These are phyloP conservation scores for Sorex maritimensis DNA, from an alignment of 2,797 vertebrate genomes.

Conservation along the genomic window DNA sequence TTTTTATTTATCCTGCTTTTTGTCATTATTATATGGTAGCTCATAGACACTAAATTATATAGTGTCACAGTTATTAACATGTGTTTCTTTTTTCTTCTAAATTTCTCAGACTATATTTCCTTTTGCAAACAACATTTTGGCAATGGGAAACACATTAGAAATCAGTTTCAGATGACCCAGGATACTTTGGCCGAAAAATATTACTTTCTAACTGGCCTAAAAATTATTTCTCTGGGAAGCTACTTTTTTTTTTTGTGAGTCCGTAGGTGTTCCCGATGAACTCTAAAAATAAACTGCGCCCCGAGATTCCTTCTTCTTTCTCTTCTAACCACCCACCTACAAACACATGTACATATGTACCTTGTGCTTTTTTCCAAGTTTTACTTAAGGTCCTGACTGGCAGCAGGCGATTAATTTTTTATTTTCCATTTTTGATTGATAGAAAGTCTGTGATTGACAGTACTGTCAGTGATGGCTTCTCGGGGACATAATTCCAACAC, in stretches of 20 bases:
- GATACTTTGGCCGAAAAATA: neutral
- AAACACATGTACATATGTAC: neutral
- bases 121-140: conserved; percentile 52
- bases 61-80: neutral
- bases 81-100: neutral
- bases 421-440: too few species aligned
- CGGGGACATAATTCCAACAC: too few species aligned
- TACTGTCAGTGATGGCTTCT: too few species aligned
- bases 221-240: conserved; percentile 42
- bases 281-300: conserved; percentile 51
- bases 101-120: neutral
- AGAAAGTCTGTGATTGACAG: too few species aligned
- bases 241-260: neutral
- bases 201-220: conserved; percentile 27
- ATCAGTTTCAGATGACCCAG: neutral
- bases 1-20: conserved; percentile 39
- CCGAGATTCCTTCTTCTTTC: conserved; percentile 1
- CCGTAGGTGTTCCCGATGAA: conserved; percentile 57
- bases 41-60: neutral
- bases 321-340: neutral
- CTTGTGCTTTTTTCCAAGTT: neutral
- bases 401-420: too few species aligned
- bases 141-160: conserved; percentile 24
- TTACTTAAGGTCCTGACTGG: neutral
- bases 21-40: neutral